These are phyloP conservation scores for Zootermopsis nevadensis DNA, from an alignment of 2,888 invertebrate species.

Conservation along the genomic window DNA sequence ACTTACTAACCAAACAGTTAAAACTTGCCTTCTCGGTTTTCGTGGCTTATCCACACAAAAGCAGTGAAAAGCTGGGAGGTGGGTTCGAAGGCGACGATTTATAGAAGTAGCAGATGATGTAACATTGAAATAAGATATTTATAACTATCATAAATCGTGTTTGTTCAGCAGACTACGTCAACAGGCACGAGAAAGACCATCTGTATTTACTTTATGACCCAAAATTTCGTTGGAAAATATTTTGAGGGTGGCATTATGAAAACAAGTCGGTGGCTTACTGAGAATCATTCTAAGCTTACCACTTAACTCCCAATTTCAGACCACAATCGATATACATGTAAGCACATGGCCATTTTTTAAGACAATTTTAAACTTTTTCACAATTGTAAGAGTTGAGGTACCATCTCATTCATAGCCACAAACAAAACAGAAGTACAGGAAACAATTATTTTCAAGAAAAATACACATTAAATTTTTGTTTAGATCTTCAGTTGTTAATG, in stretches of 20 bases:
- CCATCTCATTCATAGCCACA: too few species aligned
- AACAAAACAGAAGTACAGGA: too few species aligned
- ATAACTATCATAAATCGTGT: constrained; percentile 25
- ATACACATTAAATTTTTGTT: too few species aligned
- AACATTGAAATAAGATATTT: constrained; percentile 29
- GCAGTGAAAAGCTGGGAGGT: background rate
- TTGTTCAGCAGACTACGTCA: background rate
- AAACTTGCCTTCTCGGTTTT: background rate
- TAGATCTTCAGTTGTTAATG: too few species aligned
- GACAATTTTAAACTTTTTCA: too few species aligned
- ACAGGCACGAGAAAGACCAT: constrained; percentile 7
- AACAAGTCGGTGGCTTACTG: too few species aligned
- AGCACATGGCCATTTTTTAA: too few species aligned
- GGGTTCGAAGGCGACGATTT: constrained; percentile 11
- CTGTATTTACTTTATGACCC: constrained; percentile 5
- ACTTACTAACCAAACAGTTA: background rate
- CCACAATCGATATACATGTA: too few species aligned
- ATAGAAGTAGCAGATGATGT: constrained; percentile 39
- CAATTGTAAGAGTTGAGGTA: too few species aligned
- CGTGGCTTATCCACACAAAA: constrained; percentile 7
- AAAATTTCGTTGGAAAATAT: constrained; percentile 9
- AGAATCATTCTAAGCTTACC: too few species aligned
- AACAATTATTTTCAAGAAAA: too few species aligned
- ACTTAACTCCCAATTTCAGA: too few species aligned
- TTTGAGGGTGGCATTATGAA: constrained; percentile 2